Percentiles rank a stretch among this genome's conserved stretches.
phyloP scores from a whole-genome alignment of 2,888 invertebrate species.

The Cerastis rubricosa region DNA sequence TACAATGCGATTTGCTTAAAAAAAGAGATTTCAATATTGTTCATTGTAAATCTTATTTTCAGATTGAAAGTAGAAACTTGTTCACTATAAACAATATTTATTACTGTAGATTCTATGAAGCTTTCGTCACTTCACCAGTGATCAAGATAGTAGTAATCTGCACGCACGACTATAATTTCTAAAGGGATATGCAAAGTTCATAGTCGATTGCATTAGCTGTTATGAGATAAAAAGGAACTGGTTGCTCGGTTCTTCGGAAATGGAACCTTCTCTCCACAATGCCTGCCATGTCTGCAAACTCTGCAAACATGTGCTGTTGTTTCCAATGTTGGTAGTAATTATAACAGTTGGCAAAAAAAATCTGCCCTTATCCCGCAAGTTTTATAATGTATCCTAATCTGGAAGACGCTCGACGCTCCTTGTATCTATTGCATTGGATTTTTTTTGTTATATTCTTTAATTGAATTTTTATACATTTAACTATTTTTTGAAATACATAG shows the following conservation, averaged over 20 bases:
- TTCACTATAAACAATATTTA: neutral
- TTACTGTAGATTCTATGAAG: neutral
- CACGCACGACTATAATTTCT: neutral
- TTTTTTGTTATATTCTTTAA: neutral
- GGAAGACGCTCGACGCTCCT: too few relatives aligned
- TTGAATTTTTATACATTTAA: neutral
- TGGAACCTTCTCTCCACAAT: too few relatives aligned
- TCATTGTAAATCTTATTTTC: neutral
- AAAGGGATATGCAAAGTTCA: neutral
- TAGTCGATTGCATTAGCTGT: neutral
- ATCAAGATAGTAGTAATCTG: conserved; percentile 2
- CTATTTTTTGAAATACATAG: neutral
- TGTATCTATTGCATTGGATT: neutral
- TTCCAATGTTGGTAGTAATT: neutral
- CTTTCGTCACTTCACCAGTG: neutral
- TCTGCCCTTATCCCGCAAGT: neutral
- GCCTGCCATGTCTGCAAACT: neutral
- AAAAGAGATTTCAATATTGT: neutral
- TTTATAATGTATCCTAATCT: neutral
- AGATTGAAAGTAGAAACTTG: neutral
- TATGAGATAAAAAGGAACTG: neutral
- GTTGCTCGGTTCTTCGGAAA: neutral
- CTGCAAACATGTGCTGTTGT: neutral
- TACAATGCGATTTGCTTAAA: neutral
- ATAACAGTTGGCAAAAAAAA: neutral